Conservation (phyloP, 2,113 vertebrate species). For the Epinephelus fuscoguttatus region DNA sequence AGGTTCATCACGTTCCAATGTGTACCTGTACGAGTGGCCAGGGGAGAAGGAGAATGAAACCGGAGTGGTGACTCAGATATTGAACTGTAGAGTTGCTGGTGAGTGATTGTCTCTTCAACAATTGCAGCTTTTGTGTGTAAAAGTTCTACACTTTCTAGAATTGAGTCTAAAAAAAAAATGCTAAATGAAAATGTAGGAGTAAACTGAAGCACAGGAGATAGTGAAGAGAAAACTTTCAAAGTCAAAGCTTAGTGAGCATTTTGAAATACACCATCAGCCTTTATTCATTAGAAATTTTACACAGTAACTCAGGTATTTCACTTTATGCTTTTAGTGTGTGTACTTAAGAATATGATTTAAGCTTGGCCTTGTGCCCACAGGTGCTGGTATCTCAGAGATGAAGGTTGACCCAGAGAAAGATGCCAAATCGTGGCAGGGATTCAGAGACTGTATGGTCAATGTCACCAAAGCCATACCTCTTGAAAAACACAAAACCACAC, state of each 20-base stretch:
- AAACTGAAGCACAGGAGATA: not conserved
- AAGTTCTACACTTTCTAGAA: not conserved
- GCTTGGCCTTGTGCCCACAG: constrained; percentile 73
- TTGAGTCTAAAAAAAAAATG: not conserved
- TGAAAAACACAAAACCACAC: constrained; percentile 84
- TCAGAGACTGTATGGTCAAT: constrained; percentile 84
- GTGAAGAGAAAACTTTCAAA: not conserved
- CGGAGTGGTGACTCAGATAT: constrained; percentile 89
- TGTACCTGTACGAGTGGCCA: constrained; percentile 96
- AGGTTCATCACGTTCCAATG: constrained; percentile 93
- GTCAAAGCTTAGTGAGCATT: not conserved
- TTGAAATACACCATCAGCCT: not conserved
- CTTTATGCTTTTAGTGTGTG: not conserved
- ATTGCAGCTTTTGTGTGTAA: not conserved
- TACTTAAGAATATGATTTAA: not conserved
- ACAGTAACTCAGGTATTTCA: not conserved
- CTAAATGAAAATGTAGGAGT: not conserved
- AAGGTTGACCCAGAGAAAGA: constrained; percentile 72
- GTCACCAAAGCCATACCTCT: constrained; percentile 84
- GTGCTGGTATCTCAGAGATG: constrained; percentile 91
- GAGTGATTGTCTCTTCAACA: constrained; percentile 42
- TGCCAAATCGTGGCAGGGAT: constrained; percentile 78
- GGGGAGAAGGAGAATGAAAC: constrained; percentile 96
- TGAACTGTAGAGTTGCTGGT: constrained; percentile 90
- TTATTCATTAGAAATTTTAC: not conserved